Base-by-base conservation (phyloP, 2,797 vertebrate genomes). In the Coreius guichenoti region DNA sequence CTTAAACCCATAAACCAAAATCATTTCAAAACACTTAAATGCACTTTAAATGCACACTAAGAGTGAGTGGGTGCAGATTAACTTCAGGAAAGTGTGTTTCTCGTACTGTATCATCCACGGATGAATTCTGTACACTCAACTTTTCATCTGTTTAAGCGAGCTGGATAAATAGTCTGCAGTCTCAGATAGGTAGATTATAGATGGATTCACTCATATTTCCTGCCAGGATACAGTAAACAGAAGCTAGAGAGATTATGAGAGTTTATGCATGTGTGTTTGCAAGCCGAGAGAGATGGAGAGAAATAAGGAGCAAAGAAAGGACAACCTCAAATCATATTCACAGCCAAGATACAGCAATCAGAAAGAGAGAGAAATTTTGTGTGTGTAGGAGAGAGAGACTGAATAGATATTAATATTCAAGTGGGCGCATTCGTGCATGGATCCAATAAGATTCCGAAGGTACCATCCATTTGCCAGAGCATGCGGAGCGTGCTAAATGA, bases 371-470 rank as follows among this genome's bases (percentile, higher is more conserved):
- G 47, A 67, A 29, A 74, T 72, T 21, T 11, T 39, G 23, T 26
- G 8, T 43, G 33, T 76, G 76, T 63, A 26, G 17, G 16, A 74
- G 61, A 75, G 51, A 72, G 51, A 81, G 65, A 81, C 77, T 31
- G 76, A 70, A 45, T 94, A 91, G 92, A 94, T 93, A 96, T 97
- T 96, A 96, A 96, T 96, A 96, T 96, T 95, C 95, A 92, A 77
- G 93, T 88, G 90, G 94, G 95, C 90, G 94, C 95, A 95, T 95
- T 96, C 94, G 95, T 95, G 96, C 95, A 95, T 95, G 95, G 95
- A 96, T 96, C 96, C 96, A 96, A 96, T 97, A 96, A 96, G 95
- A 95, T 95, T 96, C 93, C 74, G 88, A 96, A 96, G 96, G 96
- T 96, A 95, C 93, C 95, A 96, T 96, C 94, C 96, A 96, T 96